Evolutionary conservation across 1,140 invertebrate genomes (phyloP), one percentile per base, ranked within the genome.

Genomic region (Lethocerus indicus): DNA sequence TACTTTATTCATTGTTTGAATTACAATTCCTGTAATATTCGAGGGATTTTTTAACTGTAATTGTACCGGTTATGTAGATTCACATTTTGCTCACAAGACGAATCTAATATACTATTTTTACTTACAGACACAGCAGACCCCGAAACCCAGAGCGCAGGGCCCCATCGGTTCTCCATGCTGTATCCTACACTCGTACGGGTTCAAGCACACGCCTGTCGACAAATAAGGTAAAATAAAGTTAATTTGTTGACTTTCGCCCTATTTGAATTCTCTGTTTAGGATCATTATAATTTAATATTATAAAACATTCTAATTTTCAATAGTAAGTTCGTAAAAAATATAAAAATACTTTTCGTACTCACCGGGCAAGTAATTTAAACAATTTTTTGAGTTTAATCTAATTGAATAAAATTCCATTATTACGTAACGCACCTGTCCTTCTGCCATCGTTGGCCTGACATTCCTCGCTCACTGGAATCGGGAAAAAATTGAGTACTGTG

Each of bases 121-220:
- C 82, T 82, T 63, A 84, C 85, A 87, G 24, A 87, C 74, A 63
- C 87, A 90, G 60, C 87, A 90, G n/a, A 87, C 83, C 1, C 85
- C 85, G 52, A 87, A 84, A 7, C 85, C 84, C 50, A 84, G 71
- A 0, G 85, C 84, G 58, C 86, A 89, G 49, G 76, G 72, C 1
- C 87, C 87, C 12, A 76, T 70, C 0, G 83, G 76, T 46, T 69
- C 71, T 1, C 86, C 85, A 23, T 75, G 74, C 53, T 82, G 71
- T 56, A 81, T 76, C n/a, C 76, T 69, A 56, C 86, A 90, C 61
- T 87, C 83, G 63, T 87, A 87, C 21, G 79, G 74, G 64, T 86
- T 87, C 62, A 86, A 73, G 62, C 83, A 87, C 58, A 78, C 71
- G 39, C 83, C 83, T 57, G 70, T 64, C 60, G 58, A 50, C 54